Conservation (phyloP, 2,797 vertebrate genomes). For the Falco cherrug region DNA sequence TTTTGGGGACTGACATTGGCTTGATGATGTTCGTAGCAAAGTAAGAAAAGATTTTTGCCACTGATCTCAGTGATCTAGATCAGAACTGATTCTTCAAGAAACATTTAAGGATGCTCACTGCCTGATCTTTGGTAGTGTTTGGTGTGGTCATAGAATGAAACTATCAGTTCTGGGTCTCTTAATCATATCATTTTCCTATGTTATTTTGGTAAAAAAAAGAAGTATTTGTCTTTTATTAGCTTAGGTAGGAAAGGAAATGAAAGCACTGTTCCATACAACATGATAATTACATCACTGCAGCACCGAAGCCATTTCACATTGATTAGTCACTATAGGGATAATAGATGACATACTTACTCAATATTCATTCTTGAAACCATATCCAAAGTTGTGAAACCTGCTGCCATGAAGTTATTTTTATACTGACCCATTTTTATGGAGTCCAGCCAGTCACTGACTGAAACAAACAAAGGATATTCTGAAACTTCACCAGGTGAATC, state of each 20-base stretch:
- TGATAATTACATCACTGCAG: neutral
- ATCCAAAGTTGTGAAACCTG: constrained; percentile 96
- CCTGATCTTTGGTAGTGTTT: neutral
- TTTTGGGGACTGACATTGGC: neutral
- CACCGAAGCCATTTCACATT: neutral
- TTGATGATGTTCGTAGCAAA: neutral
- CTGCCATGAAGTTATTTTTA: constrained; percentile 96
- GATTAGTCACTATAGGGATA: neutral
- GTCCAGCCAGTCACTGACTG: constrained; percentile 97
- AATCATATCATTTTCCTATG: neutral
- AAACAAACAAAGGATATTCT: constrained; percentile 90
- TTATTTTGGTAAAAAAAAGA: neutral
- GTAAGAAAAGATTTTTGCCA: neutral
- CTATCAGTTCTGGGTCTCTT: neutral
- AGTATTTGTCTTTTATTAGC: neutral
- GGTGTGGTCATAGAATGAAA: neutral
- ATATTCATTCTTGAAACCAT: constrained; percentile 87
- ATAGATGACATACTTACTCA: constrained; percentile 76
- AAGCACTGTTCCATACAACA: neutral
- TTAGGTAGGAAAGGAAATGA: neutral
- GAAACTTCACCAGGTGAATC: constrained; percentile 81
- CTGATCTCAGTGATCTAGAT: neutral
- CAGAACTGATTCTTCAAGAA: neutral
- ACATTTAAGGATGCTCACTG: neutral
- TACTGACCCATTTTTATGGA: constrained; percentile 99